Evolutionary conservation across 2,797 vertebrate species (phyloP).

Genomic region (Hoplostethus atlanticus): DNA sequence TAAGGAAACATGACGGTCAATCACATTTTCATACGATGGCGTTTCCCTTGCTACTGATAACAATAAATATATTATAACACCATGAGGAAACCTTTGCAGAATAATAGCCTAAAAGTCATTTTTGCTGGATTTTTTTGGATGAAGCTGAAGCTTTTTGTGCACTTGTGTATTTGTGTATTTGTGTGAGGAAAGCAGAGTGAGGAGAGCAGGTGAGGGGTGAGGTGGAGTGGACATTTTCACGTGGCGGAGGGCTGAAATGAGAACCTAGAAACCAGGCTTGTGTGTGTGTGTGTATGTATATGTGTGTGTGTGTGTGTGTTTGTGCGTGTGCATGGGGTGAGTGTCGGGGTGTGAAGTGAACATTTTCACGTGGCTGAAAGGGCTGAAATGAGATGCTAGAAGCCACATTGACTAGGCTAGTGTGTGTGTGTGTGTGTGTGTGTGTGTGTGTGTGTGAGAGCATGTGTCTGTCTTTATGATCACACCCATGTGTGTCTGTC

Average conservation of each 20-base stretch:
- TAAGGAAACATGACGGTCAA: too few species aligned
- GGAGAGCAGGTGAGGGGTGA: constrained; percentile 34
- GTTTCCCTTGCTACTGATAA: background rate
- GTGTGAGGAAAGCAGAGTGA: constrained; percentile 10
- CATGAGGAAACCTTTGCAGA: constrained; percentile 1
- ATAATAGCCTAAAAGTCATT: background rate
- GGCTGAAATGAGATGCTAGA: constrained; percentile 32
- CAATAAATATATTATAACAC: constrained; percentile 11
- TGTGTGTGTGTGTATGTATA: constrained; percentile 19
- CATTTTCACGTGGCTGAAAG: constrained; percentile 17
- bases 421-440: constrained; percentile 14
- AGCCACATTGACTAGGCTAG: constrained; percentile 19
- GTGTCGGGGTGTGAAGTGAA: constrained; percentile 31
- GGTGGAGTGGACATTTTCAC: constrained; percentile 37
- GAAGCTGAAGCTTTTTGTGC: background rate
- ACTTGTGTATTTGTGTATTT: constrained; percentile 13
- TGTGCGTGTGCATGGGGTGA: background rate
- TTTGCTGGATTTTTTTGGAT: rapidly evolving
- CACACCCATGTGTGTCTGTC: background rate
- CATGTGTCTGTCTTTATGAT: background rate
- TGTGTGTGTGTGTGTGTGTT: constrained; percentile 14
- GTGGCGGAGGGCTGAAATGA: constrained; percentile 21
- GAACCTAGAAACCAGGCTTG: too few species aligned
- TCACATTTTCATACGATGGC: background rate
- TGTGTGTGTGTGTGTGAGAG: constrained; percentile 6